Conservation (phyloP, 2,797 vertebrate species). For the Scarus forsteni region DNA sequence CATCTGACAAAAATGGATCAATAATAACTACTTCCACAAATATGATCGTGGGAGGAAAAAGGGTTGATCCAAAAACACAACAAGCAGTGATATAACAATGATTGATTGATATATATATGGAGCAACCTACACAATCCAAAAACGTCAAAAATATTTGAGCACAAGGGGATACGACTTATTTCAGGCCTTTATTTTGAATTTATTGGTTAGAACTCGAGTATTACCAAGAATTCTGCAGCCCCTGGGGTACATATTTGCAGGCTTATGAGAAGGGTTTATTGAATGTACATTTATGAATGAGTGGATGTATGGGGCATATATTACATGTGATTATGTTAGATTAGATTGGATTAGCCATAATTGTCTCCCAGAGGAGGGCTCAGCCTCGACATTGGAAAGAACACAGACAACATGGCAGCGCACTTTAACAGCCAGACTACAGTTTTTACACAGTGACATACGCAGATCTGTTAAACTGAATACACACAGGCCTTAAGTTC, state of each 20-base stretch:
- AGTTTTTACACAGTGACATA: too few species aligned
- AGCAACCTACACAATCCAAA: not conserved
- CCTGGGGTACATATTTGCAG: not conserved
- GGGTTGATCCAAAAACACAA: not conserved
- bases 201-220: too few species aligned
- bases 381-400: not conserved
- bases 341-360: not conserved
- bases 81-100: not conserved
- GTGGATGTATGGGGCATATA: not conserved
- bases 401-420: not conserved
- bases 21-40: slow-evolving; percentile 33
- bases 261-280: not conserved
- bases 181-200: too few species aligned
- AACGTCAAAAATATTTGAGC: too few species aligned
- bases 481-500: too few species aligned
- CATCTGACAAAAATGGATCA: slow-evolving; percentile 37
- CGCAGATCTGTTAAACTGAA: too few species aligned
- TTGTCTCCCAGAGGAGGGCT: not conserved
- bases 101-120: slow-evolving; percentile 8
- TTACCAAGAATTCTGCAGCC: not conserved
- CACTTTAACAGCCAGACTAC: not conserved
- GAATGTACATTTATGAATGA: not conserved
- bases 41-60: slow-evolving; percentile 9
- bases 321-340: not conserved
- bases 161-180: too few species aligned